Conservation (phyloP, 2,797 vertebrate species). For the Catharus ustulatus region DNA sequence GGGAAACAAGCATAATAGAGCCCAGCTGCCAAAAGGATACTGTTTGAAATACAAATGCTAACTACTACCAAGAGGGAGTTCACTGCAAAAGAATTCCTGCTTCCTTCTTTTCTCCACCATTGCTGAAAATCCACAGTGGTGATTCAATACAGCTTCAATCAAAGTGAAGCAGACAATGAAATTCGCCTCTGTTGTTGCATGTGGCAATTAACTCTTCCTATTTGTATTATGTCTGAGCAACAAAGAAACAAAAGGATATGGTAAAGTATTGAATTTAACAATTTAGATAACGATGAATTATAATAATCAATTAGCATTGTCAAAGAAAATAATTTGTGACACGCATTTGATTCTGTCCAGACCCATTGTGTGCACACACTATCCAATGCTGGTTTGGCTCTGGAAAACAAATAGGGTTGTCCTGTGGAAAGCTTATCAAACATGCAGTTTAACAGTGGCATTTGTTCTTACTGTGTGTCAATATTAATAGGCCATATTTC, state of each 20-base stretch:
- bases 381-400: not conserved
- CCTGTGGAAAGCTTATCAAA: slow-evolving; percentile 49
- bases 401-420: slow-evolving; percentile 29
- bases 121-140: not conserved
- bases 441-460: not conserved
- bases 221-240: slow-evolving; percentile 31
- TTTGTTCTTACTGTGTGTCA: slow-evolving; percentile 50
- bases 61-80: not conserved
- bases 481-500: slow-evolving; percentile 58
- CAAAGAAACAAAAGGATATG: slow-evolving; percentile 19
- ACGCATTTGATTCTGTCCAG: slow-evolving; percentile 12
- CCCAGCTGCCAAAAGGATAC: not conserved
- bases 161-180: slow-evolving; percentile 31
- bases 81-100: not conserved
- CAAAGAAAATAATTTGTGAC: slow-evolving; percentile 45
- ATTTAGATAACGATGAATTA: slow-evolving; percentile 56
- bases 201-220: slow-evolving; percentile 70
- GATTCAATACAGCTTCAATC: slow-evolving; percentile 11
- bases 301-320: slow-evolving; percentile 55
- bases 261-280: slow-evolving; percentile 57
- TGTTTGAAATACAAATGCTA: slow-evolving; percentile 22
- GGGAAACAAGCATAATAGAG: not conserved
- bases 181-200: not conserved
- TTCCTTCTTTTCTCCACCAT: not conserved
- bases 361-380: not conserved